Conservation (phyloP, 2,113 vertebrate genomes). For the Saguinus imperator region DNA sequence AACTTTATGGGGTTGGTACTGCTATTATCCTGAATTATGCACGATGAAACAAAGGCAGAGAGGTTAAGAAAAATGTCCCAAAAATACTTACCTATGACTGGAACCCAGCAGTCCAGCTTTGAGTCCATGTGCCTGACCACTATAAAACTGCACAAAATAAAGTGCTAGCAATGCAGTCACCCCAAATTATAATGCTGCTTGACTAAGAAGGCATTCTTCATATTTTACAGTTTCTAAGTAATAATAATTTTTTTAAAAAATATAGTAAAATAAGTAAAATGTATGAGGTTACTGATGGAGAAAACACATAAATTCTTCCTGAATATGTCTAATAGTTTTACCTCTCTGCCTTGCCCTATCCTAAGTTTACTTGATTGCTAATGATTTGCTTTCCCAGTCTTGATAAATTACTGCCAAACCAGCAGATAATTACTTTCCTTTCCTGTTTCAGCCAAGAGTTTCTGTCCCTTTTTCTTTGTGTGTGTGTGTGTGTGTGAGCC, state of each 20-base stretch:
- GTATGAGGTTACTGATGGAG: neutral
- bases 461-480: slow-evolving; percentile 40
- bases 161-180: neutral
- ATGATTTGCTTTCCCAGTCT: slow-evolving; percentile 62
- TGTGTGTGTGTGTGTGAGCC: neutral
- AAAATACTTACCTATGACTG: neutral
- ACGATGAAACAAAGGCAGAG: slow-evolving; percentile 7
- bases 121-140: neutral
- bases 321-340: slow-evolving; percentile 11
- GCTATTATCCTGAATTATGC: neutral
- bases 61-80: neutral
- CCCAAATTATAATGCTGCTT: neutral
- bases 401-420: neutral
- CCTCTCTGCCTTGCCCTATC: slow-evolving; percentile 39
- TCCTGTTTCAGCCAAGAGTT: neutral
- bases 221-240: neutral
- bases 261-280: neutral
- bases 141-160: neutral
- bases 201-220: neutral
- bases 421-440: neutral
- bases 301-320: neutral
- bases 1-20: neutral
- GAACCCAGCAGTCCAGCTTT: neutral
- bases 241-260: neutral
- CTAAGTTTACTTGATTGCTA: slow-evolving; percentile 53